Evolutionary conservation across 2,888 invertebrate species (phyloP).

Genomic region (Endomychus coccineus): DNA sequence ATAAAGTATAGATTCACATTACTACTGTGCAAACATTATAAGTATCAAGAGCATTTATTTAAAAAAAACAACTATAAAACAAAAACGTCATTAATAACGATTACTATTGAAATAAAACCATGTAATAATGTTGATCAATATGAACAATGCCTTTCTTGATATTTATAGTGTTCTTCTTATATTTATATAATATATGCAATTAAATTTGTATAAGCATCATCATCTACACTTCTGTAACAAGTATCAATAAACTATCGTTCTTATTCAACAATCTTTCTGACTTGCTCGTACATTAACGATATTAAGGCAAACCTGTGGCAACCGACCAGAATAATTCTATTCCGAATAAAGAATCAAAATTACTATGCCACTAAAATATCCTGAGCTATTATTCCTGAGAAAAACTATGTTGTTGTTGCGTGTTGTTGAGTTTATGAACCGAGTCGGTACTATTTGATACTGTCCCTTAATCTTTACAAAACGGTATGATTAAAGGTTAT

Average conservation of each 20-base stretch:
- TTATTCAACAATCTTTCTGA: conserved; percentile 14
- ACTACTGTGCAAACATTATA: no score
- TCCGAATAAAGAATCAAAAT: conserved; percentile 3
- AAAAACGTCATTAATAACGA: no score
- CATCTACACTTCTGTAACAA: conserved; percentile 29
- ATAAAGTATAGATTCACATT: conserved; percentile 13
- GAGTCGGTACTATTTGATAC: no score
- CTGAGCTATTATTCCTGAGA: conserved; percentile 46
- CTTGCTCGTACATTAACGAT: conserved; percentile 12
- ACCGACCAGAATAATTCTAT: conserved; percentile 5
- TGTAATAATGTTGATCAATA: conserved; percentile 3
- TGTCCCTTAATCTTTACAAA: conserved; percentile 16
- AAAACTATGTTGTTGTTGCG: conserved; percentile 30
- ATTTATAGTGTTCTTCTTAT: conserved; percentile 9
- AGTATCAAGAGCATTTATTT: no score
- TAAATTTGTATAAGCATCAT: conserved; percentile 20
- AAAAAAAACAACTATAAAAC: no score
- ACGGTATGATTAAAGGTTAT: no score
- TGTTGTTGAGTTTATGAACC: no score
- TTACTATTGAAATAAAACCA: neutral
- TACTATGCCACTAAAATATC: conserved; percentile 25
- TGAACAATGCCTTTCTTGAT: conserved; percentile 5
- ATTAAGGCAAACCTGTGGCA: conserved; percentile 18
- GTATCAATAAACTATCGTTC: conserved; percentile 23
- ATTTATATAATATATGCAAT: no score